Evolutionary conservation across 2,888 invertebrate genomes (phyloP), one percentile per base, ranked within the genome.

Genomic region (Drosophila mimetica): DNA sequence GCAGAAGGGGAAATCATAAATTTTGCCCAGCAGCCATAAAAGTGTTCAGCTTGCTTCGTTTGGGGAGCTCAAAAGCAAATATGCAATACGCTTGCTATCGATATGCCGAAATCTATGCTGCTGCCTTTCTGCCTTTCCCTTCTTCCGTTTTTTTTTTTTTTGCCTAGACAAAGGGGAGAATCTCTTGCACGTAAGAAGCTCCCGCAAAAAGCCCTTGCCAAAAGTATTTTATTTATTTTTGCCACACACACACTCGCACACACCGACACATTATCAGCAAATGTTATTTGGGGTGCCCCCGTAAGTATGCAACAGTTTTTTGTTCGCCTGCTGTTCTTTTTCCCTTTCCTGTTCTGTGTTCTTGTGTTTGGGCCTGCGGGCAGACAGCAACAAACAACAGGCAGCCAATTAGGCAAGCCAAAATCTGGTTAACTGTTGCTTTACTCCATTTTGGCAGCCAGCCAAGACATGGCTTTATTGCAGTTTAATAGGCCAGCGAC

Each of bases 301-400:
- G 67, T 70, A 88, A 84, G 86, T 75, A 86, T 86, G 88, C 84
- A 84, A 84, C 83, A 88, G 88, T 83, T 86, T 74, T 83, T 83
- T 71, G 57, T 36, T 39, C 18, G 46, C 47, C 36, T 32, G 47
- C 22, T 46, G 39, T n/a, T 52, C 22, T 14, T 18, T 52, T 66
- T 20, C 14, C 22, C 30, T 14, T 25, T 22, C 34, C 32, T 28
- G 59, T 22, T 60, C 37, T 60, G 46, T 60, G 14, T 9, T 42
- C 25, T 60, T 58, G 50, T 28, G 61, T 41, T 47, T 44, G 51
- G 75, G 47, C 75, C 65, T 47, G 42, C 25, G 55, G 59, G 57
- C 65, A 44, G 52, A 50, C 32, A 51, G 60, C 69, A 70, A 46
- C 65, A 58, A 55, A 36, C 41, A 61, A 58, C 53, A 64, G 53